These are phyloP conservation scores for Volucella inanis DNA, from an alignment of 2,888 invertebrate genomes.

Conservation along the genomic window DNA sequence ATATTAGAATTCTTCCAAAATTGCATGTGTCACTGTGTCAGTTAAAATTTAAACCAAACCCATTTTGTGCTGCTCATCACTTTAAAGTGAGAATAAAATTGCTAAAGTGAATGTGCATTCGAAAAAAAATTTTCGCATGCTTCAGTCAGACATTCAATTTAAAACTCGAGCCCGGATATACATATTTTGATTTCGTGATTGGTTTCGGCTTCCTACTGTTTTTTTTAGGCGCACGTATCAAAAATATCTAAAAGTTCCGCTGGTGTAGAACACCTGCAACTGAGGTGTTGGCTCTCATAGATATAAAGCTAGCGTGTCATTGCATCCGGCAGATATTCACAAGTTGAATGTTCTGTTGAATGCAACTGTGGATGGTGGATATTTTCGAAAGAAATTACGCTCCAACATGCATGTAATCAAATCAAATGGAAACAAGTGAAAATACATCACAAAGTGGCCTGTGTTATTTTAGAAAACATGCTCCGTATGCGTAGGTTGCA, in stretches of 20 bases:
- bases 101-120: slow-evolving; percentile 12
- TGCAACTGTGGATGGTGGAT: slow-evolving; percentile 52
- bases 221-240: slow-evolving; percentile 13
- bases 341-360: neutral
- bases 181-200: slow-evolving; percentile 32
- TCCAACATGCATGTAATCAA: slow-evolving; percentile 67
- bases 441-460: slow-evolving; percentile 15
- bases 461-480: slow-evolving; percentile 43
- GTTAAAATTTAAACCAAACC: slow-evolving; percentile 18
- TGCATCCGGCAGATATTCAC: slow-evolving; percentile 14
- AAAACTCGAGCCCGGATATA: slow-evolving; percentile 3
- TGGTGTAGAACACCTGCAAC: slow-evolving; percentile 27
- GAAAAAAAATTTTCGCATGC: slow-evolving; percentile 57
- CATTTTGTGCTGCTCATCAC: slow-evolving; percentile 23
- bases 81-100: slow-evolving; percentile 39
- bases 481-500: neutral
- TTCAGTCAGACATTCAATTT: slow-evolving; percentile 62
- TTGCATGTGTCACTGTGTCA: slow-evolving; percentile 55
- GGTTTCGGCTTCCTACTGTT: slow-evolving; percentile 26
- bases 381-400: slow-evolving; percentile 66
- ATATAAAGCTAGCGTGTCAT: slow-evolving; percentile 20
- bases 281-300: slow-evolving; percentile 38
- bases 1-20: slow-evolving; percentile 33
- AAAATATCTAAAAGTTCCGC: slow-evolving; percentile 26
- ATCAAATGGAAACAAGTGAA: slow-evolving; percentile 63